Conservation (phyloP, 2,797 vertebrate genomes). For the Carcharodon carcharias region DNA sequence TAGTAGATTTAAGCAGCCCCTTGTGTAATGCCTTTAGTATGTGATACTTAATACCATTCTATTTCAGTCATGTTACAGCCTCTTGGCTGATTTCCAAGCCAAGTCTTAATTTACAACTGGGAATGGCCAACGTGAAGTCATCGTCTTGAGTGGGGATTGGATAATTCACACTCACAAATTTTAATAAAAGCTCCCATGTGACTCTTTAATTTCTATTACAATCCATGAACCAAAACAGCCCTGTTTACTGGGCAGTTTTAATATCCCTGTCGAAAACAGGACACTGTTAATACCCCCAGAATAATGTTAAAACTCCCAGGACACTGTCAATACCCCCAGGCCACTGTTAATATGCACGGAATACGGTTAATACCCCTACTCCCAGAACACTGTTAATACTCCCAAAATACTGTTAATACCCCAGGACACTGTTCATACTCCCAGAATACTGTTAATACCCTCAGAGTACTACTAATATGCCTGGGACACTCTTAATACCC, state of each 20-base stretch:
- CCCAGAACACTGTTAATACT: no score
- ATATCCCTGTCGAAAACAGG: background rate
- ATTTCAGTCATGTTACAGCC: background rate
- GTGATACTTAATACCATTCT: conserved; percentile 28
- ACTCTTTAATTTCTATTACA: conserved; percentile 14
- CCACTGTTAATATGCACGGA: no score
- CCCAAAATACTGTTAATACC: no score
- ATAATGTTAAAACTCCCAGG: background rate
- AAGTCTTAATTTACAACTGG: background rate
- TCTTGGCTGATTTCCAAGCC: background rate
- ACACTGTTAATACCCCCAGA: background rate
- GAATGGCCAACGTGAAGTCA: background rate
- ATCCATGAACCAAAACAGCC: background rate
- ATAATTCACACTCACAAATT: background rate
- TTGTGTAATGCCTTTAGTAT: conserved; percentile 30
- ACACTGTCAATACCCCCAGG: no score
- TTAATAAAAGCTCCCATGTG: conserved; percentile 1
- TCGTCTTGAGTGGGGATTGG: background rate
- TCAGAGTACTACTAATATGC: no score
- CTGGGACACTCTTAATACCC: no score
- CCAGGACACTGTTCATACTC: no score
- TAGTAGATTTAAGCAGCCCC: conserved; percentile 28
- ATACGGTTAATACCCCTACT: no score
- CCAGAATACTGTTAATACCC: no score
- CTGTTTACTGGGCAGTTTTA: background rate